Evolutionary conservation across 2,113 vertebrate genomes (phyloP), one percentile per base, ranked within the genome.

Genomic region (Corythornis vintsioides): DNA sequence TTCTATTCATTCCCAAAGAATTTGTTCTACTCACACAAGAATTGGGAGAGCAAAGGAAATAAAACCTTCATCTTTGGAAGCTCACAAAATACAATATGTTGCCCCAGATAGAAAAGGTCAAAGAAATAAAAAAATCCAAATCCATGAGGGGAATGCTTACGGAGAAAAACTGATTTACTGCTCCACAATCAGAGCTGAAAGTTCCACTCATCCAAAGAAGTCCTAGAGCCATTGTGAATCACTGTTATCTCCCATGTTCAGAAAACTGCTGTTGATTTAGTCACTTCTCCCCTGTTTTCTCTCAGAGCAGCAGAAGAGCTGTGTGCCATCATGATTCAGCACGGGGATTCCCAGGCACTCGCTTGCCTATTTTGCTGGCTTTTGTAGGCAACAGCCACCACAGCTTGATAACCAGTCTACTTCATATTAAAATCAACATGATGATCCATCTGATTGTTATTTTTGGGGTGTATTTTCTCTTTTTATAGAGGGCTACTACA

Each of bases 1-100:
- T 92, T 82, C 86, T 96, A 81, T 96, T 96, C 95, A 96, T 94
- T 86, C 95, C 66, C 57, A 90, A 96, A 93, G 93, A 94, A 96
- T 95, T 96, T 95, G 45, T 81, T 40, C 86, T 91, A 81, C 69
- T 93, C 75, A 0, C n/a, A 67, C 40, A 86, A 88, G 79, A 94
- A 88, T 10, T 88, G 74, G 35, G 53, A 92, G 65, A 85, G 76
- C 61, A 28, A 88, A 90, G 71, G 76, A 92, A 94, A 88, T 7
- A 93, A 90, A 93, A 61, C 21, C 26, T 92, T 83, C n/a, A 48
- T 84, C 83, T 43, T 82, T 79, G 63, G 83, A 93, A 85, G 38
- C 69, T 91, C 74, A 73, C 66, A 82, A 88, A 86, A 60, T 65
- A 92, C 25, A 90, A 33, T 72, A 86, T 50, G 25, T 86, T 94